Conservation (phyloP, 2,113 vertebrate genomes). For the Python bivittatus region DNA sequence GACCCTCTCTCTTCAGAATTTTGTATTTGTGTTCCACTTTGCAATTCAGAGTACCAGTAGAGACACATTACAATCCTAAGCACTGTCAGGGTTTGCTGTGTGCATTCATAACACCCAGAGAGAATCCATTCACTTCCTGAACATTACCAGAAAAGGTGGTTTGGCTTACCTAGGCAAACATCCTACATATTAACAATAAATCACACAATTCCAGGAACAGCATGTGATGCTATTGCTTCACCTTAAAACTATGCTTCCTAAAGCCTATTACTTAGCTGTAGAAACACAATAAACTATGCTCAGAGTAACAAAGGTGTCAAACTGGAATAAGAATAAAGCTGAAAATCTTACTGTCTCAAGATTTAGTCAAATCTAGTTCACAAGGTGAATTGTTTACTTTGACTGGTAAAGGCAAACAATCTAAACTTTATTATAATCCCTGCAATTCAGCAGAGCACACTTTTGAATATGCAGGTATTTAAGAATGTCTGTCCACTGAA, state of each 20-base stretch:
- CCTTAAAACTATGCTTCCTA: conserved; percentile 34
- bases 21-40: conserved; percentile 41
- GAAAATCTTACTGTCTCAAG: not conserved
- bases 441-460: not conserved
- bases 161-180: conserved; percentile 42
- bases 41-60: conserved; percentile 41
- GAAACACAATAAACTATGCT: conserved; percentile 34
- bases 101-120: conserved; percentile 42
- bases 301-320: conserved; percentile 32
- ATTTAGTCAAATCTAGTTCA: not conserved
- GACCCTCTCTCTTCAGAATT: conserved; percentile 55
- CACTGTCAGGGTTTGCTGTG: conserved; percentile 7
- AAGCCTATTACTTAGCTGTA: not conserved
- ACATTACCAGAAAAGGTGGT: conserved; percentile 32
- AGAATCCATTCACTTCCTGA: conserved; percentile 46
- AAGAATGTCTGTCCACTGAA: not conserved
- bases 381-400: not conserved
- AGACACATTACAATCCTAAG: not conserved
- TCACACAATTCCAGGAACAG: conserved; percentile 37
- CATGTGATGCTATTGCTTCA: conserved; percentile 24
- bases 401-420: not conserved
- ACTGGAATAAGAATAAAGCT: not conserved
- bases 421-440: not conserved
- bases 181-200: conserved; percentile 46
- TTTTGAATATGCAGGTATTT: not conserved